Percentiles rank a stretch among this genome's conserved stretches.
Conservation (phyloP, 2,888 invertebrate genomes). For the Eupithecia dodoneata region DNA sequence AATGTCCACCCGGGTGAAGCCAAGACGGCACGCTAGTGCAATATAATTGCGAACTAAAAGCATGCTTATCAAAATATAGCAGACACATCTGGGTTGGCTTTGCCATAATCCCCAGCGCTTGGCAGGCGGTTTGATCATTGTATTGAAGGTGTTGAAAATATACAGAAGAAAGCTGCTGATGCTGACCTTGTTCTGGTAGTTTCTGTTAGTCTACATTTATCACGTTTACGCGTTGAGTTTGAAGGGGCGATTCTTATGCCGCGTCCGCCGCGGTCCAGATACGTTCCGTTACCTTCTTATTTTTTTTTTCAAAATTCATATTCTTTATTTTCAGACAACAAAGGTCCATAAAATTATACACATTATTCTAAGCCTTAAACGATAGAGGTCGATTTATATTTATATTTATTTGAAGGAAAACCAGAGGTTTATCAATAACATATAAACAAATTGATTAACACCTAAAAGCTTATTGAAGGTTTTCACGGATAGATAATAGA, state of each 20-base stretch:
- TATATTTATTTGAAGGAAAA: no score
- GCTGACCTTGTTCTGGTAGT: not conserved
- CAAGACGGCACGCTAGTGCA: no score
- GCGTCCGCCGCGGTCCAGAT: no score
- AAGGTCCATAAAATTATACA: no score
- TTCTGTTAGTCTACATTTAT: not conserved
- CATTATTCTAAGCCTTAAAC: not conserved
- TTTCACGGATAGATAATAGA: no score
- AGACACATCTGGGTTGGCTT: not conserved
- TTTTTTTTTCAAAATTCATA: no score
- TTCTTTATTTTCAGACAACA: no score
- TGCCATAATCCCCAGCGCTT: not conserved
- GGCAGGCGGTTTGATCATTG: not conserved
- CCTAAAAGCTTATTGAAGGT: no score
- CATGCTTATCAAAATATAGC: not conserved
- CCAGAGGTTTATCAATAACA: no score
- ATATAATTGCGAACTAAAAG: not conserved
- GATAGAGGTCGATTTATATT: not conserved
- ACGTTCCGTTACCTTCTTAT: no score
- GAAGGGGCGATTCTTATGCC: not conserved
- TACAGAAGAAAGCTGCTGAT: not conserved
- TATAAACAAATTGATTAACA: no score
- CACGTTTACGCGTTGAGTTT: not conserved
- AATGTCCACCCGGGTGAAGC: no score
- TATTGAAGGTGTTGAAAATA: not conserved